phyloP scores from a whole-genome alignment of 2,888 invertebrate genomes.

The Heliconius sara region DNA sequence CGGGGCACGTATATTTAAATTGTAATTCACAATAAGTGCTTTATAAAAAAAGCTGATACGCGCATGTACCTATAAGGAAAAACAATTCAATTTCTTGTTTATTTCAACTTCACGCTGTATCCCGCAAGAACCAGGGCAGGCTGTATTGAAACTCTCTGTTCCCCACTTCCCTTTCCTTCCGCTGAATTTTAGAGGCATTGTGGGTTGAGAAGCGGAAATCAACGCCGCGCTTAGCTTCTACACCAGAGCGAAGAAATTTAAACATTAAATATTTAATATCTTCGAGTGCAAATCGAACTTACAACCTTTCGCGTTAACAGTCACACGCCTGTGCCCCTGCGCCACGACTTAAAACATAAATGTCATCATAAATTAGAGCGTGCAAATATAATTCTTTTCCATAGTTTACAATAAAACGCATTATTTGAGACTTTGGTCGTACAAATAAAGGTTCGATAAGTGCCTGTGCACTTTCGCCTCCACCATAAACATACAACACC shows the following conservation, averaged over 20 bases:
- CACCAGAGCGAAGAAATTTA: no score
- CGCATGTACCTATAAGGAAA: neutral
- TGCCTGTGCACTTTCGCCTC: slow-evolving; percentile 29
- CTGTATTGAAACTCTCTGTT: no score
- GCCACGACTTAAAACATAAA: neutral
- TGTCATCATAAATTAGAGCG: slow-evolving; percentile 28
- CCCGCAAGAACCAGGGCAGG: no score
- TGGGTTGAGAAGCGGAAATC: no score
- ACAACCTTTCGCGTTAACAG: no score
- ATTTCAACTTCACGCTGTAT: no score
- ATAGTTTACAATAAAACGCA: slow-evolving; percentile 29
- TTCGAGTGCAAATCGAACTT: no score
- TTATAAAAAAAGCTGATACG: neutral
- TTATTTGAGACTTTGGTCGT: slow-evolving; percentile 26
- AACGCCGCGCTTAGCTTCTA: no score
- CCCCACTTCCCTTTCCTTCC: no score
- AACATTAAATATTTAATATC: no score
- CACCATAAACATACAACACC: slow-evolving; percentile 57
- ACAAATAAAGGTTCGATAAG: slow-evolving; percentile 36
- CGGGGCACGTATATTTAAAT: neutral
- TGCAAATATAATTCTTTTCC: slow-evolving; percentile 13
- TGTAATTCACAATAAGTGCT: neutral
- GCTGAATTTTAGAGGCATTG: no score
- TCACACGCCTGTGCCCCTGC: no score
- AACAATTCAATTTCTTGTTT: neutral